Conservation (phyloP, 2,888 invertebrate genomes). For the Halocaridina rubra region DNA sequence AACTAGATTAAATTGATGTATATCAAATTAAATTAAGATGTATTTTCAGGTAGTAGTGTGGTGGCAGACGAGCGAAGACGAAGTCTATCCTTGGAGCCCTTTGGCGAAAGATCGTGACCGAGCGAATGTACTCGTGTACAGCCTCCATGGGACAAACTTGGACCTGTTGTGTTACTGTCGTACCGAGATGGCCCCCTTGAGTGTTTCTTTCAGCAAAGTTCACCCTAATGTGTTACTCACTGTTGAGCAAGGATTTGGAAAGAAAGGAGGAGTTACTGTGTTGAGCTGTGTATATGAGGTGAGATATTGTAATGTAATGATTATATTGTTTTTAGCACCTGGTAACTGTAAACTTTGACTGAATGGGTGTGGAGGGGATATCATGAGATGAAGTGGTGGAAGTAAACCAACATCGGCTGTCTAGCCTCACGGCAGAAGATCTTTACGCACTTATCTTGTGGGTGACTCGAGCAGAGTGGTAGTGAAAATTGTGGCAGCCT, state of each 20-base stretch:
- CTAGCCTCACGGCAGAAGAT: too few relatives aligned
- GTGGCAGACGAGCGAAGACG: slow-evolving; percentile 85
- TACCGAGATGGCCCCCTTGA: slow-evolving; percentile 89
- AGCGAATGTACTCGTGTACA: slow-evolving; percentile 88
- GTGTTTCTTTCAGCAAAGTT: slow-evolving; percentile 80
- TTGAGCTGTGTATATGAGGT: slow-evolving; percentile 64
- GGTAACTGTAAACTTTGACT: too few relatives aligned
- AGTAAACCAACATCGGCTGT: too few relatives aligned
- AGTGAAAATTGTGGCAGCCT: too few relatives aligned
- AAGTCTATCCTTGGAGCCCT: slow-evolving; percentile 94
- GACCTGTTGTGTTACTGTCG: slow-evolving; percentile 83
- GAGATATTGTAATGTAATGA: too few relatives aligned
- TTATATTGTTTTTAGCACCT: too few relatives aligned
- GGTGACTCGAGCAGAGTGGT: too few relatives aligned
- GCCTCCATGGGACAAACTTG: slow-evolving; percentile 72
- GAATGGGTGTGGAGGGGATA: too few relatives aligned
- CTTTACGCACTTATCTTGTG: too few relatives aligned
- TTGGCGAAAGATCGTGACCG: slow-evolving; percentile 84
- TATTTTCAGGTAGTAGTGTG: slow-evolving; percentile 78
- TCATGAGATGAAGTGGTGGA: too few relatives aligned
- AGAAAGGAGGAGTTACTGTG: slow-evolving; percentile 72
- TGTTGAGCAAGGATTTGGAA: slow-evolving; percentile 84
- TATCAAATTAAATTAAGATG: too few relatives aligned
- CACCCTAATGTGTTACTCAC: slow-evolving; percentile 80
- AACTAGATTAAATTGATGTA: too few relatives aligned